Conservation (phyloP, 1,140 invertebrate genomes). For the Carcinoscorpius rotundicauda region DNA sequence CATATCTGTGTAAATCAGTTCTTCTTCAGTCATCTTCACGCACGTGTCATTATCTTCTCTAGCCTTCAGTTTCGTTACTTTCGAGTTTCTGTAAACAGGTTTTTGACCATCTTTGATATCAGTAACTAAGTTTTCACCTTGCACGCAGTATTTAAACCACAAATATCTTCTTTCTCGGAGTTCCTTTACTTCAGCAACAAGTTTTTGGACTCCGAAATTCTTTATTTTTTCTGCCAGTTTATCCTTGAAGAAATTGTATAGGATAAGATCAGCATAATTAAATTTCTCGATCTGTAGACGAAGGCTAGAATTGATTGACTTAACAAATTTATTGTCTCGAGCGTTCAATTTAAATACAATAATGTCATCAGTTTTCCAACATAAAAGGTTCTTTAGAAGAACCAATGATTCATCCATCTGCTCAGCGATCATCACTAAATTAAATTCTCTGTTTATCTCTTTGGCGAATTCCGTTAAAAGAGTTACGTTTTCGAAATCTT, state of each 20-base stretch:
- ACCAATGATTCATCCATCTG: conserved; percentile 27
- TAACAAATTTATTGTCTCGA: conserved; percentile 12
- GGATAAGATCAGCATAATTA: conserved; percentile 27
- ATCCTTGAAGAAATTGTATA: conserved; percentile 31
- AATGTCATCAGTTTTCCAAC: conserved; percentile 28
- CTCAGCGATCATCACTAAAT: conserved; percentile 28
- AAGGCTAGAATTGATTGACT: conserved; percentile 9
- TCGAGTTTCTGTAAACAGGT: too few relatives aligned
- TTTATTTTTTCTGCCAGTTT: conserved; percentile 27
- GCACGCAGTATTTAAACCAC: too few relatives aligned
- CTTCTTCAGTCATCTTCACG: too few relatives aligned
- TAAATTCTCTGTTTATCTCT: conserved; percentile 17
- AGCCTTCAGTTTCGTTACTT: too few relatives aligned
- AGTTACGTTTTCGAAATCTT: conserved; percentile 15
- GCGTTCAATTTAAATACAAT: conserved; percentile 25
- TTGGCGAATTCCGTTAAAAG: conserved; percentile 7
- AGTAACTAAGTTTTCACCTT: too few relatives aligned
- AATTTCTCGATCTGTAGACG: conserved; percentile 17
- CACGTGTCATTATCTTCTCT: too few relatives aligned
- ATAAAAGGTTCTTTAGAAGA: conserved; percentile 25
- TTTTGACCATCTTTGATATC: too few relatives aligned
- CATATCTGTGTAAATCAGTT: too few relatives aligned
- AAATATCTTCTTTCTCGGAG: conserved; percentile 6
- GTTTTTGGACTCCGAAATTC: conserved; percentile 27
- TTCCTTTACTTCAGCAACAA: conserved; percentile 21